These are phyloP conservation scores for Poecilus cupreus DNA, from an alignment of 2,888 invertebrate genomes.

Conservation along the genomic window DNA sequence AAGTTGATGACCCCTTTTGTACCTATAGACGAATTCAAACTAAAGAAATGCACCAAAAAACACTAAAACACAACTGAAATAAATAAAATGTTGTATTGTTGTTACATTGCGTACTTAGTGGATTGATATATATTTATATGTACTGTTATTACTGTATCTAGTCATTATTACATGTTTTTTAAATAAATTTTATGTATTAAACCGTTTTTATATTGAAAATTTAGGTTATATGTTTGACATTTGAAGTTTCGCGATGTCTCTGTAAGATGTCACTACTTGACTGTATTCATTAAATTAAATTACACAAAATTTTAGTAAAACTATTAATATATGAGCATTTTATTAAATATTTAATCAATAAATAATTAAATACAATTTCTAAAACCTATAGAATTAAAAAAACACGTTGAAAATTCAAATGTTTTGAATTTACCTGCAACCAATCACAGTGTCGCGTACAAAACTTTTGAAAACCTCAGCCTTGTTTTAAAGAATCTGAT, in stretches of 20 bases:
- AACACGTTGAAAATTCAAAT: constrained; percentile 29
- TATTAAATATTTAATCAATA: neutral
- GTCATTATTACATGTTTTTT: constrained; percentile 47
- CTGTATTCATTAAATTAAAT: too few relatives aligned
- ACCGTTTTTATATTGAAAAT: neutral
- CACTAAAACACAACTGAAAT: constrained; percentile 4
- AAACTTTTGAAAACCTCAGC: neutral
- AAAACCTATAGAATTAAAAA: neutral
- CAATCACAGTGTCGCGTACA: neutral
- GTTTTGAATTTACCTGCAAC: constrained; percentile 1
- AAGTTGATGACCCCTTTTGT: neutral
- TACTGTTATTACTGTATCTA: constrained; percentile 50
- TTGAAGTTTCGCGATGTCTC: too few relatives aligned
- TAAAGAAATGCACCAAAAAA: constrained; percentile 24
- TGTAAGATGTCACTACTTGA: too few relatives aligned
- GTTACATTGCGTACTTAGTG: neutral
- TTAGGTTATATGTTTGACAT: too few relatives aligned
- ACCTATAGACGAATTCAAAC: constrained; percentile 5
- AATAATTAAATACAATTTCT: neutral
- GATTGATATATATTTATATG: constrained; percentile 53
- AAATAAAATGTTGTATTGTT: constrained; percentile 22
- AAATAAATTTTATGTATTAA: constrained; percentile 57
- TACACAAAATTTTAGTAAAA: neutral
- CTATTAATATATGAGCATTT: neutral
- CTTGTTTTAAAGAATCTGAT: constrained; percentile 26